Evolutionary conservation across 1,140 invertebrate genomes (phyloP), one percentile per base, ranked within the genome.

Genomic region (Achatina immaculata): DNA sequence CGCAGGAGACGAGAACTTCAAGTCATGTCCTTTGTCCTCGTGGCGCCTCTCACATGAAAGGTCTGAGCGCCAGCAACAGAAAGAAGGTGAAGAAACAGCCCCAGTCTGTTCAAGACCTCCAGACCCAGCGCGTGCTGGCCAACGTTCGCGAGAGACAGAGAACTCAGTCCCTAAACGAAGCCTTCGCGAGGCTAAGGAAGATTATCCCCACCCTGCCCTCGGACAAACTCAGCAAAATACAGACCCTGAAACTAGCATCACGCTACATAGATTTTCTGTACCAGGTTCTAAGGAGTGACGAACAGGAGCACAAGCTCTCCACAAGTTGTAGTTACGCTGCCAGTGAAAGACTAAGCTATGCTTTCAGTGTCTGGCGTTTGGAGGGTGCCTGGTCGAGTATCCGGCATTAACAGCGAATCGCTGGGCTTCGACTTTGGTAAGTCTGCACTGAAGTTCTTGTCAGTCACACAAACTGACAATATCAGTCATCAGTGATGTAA

Each of bases 141-240:
- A 99, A 99, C 91, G 96, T 99, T 0, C 92, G 98, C 16, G 98
- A 99, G 90, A 92, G 98, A 24, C 97, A 99, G 89, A 92, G 98
- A n/a, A 99, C 98, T 0, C 97, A 99, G 90, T 96, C 95, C 82
- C 92, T 99, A 55, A 99, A 99, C 92, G 97, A 99, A 83, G 98
- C 98, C 0, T 99, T 99, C 92, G 94, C 96, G 0, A 94, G 95
- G 48, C 92, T 99, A 0, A 92, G 98, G 42, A 95, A 97, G 90
- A 98, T 98, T 83, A 99, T 99, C 84, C 98, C 98, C 0, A 99
- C 98, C 0, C 90, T 99, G 82, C 98, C 98, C 0, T n/a, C 97
- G 78, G 98, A 99, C 90, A 99, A 99, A 91, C 93, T 99, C 14
- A 97, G 96, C 84, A 99, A 99, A 92, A 99, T 99, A 55, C 98